A percentile compares a stretch with the other conserved stretches of the same genome.
phyloP scores from a whole-genome alignment of 2,797 vertebrate genomes.

The Spea hammondii region DNA sequence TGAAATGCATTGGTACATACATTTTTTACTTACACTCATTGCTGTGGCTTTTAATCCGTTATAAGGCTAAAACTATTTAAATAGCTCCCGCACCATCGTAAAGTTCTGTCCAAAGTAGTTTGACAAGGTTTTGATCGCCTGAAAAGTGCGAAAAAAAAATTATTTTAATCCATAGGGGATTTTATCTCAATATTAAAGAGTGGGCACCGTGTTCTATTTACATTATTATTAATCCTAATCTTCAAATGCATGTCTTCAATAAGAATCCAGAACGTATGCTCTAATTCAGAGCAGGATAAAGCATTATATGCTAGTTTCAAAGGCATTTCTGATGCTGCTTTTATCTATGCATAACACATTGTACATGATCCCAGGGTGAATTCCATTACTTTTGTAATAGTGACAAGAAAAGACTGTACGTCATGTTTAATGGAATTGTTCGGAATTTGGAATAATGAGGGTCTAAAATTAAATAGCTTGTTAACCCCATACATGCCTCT shows the following conservation, averaged over 20 bases:
- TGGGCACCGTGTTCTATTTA: constrained; percentile 46
- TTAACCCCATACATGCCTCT: constrained; percentile 37
- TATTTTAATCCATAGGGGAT: constrained; percentile 25
- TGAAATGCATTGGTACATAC: neutral
- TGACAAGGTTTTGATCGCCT: constrained; percentile 31
- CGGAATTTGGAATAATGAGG: constrained; percentile 48
- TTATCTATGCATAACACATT: constrained; percentile 52
- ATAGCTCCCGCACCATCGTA: neutral
- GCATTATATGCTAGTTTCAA: constrained; percentile 47
- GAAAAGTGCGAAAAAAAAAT: constrained; percentile 12
- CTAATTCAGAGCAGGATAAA: constrained; percentile 45
- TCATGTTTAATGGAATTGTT: constrained; percentile 50
- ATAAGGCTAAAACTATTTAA: constrained; percentile 14
- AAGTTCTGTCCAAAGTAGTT: constrained; percentile 17
- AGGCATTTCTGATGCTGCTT: constrained; percentile 42
- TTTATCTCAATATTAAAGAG: constrained; percentile 25
- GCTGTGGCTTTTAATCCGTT: neutral
- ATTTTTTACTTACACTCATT: neutral
- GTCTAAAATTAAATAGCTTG: constrained; percentile 46
- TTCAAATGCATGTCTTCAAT: constrained; percentile 44
- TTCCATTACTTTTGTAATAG: constrained; percentile 52
- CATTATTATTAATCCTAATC: constrained; percentile 40
- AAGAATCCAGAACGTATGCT: constrained; percentile 26
- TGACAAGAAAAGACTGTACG: constrained; percentile 49
- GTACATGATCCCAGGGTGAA: constrained; percentile 49